Evolutionary conservation across 1,140 invertebrate species (phyloP).

Genomic region (Eurytemora carolleeae): DNA sequence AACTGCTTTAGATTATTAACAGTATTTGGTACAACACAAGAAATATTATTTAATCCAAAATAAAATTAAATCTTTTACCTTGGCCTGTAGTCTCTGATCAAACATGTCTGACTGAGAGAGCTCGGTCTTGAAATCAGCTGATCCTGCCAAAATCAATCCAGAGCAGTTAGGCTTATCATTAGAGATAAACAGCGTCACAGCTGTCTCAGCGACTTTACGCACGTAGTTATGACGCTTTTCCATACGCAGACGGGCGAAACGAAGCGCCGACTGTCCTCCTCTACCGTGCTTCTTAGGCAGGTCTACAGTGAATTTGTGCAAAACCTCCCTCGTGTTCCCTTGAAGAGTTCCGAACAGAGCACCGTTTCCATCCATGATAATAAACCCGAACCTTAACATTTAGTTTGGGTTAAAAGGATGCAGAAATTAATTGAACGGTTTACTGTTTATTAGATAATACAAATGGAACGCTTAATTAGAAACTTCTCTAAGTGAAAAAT

Average conservation of each 20-base stretch:
- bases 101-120: constrained; percentile 99
- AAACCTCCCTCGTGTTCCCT: constrained; percentile 69
- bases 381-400: constrained; percentile 71
- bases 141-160: constrained; percentile 92
- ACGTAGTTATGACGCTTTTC: constrained; percentile 99
- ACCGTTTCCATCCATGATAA: constrained; percentile 99
- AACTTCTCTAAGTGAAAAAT: no score
- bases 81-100: constrained; percentile 92
- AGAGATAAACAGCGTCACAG: constrained; percentile 86
- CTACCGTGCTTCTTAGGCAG: constrained; percentile 99
- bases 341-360: constrained; percentile 97
- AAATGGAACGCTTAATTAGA: no score
- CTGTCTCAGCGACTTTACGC: constrained; percentile 91
- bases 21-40: no score
- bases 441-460: no score
- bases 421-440: no score
- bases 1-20: no score
- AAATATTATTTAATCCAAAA: no score
- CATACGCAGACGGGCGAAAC: constrained; percentile 97
- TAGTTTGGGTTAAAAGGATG: no score
- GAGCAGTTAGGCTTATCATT: constrained; percentile 95
- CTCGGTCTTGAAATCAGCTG: constrained; percentile 99
- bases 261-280: constrained; percentile 96
- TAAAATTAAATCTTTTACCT: constrained; percentile 51
- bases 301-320: constrained; percentile 98